Conservation (phyloP, 2,113 vertebrate genomes). For the Mugil cephalus region DNA sequence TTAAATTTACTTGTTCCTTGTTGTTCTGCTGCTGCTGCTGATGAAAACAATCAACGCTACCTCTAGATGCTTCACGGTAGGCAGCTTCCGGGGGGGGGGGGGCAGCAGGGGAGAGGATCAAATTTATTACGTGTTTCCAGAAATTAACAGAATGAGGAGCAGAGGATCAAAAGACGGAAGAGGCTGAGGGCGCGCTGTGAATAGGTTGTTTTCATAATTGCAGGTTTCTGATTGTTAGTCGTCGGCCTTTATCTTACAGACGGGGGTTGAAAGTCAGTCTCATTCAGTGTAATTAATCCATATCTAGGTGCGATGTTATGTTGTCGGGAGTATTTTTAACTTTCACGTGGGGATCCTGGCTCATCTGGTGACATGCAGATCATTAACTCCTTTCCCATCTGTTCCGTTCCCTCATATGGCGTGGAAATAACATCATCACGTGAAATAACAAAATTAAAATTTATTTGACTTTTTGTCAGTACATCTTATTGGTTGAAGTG, state of each 20-base stretch:
- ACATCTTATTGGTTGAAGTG: no score
- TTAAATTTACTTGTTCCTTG: neutral
- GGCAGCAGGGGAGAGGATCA: neutral
- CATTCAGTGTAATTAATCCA: neutral
- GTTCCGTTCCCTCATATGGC: neutral
- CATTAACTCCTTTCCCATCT: constrained; percentile 13
- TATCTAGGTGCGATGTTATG: neutral
- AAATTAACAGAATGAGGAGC: neutral
- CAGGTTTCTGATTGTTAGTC: neutral
- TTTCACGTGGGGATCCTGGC: neutral
- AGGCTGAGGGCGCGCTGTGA: no score
- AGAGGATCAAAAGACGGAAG: neutral
- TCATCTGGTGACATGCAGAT: neutral
- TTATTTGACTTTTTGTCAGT: neutral
- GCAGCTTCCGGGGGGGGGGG: neutral
- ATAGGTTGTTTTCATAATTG: neutral
- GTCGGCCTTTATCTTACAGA: no score
- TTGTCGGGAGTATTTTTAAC: constrained; percentile 1
- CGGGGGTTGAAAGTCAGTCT: no score
- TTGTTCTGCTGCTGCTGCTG: neutral
- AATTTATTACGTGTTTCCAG: neutral
- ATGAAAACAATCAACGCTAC: constrained; percentile 16
- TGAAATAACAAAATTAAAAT: neutral
- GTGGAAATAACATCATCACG: neutral
- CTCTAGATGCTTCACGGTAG: constrained; percentile 14